A percentile compares a stretch with the other conserved stretches of the same genome.
Evolutionary conservation across 2,113 vertebrate genomes (phyloP).

Genomic region (Centropristis striata): DNA sequence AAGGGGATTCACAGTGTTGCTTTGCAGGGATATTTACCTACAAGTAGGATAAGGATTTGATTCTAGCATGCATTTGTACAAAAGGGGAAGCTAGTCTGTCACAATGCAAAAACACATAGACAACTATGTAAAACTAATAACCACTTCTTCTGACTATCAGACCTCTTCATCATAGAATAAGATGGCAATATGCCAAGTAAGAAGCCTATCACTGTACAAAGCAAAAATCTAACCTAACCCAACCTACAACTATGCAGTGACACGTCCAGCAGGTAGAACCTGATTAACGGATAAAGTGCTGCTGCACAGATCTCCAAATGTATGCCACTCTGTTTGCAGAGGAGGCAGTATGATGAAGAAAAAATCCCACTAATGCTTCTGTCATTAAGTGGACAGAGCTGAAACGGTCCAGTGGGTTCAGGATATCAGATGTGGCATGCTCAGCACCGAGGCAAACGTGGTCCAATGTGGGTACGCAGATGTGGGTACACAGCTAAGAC

Average conservation of each 20-base stretch:
- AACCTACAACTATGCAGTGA: neutral
- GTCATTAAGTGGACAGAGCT: neutral
- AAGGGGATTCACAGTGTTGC: neutral
- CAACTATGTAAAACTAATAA: neutral
- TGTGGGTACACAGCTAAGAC: neutral
- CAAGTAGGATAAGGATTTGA: neutral
- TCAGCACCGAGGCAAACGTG: neutral
- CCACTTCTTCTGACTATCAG: neutral
- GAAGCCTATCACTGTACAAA: neutral
- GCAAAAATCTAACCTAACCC: neutral
- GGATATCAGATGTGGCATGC: neutral
- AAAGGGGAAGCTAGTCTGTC: neutral
- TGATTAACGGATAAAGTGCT: conserved; percentile 23
- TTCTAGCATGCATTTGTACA: neutral
- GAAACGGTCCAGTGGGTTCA: neutral
- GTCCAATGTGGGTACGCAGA: neutral
- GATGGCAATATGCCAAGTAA: neutral
- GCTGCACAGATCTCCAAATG: neutral
- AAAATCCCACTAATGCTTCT: neutral
- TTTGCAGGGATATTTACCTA: neutral
- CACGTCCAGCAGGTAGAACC: conserved; percentile 29
- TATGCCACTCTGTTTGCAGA: neutral
- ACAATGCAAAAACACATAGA: neutral
- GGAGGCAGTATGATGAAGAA: neutral
- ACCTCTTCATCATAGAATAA: neutral